Conservation (phyloP, 2,888 invertebrate genomes). For the Agrotis exclamationis region DNA sequence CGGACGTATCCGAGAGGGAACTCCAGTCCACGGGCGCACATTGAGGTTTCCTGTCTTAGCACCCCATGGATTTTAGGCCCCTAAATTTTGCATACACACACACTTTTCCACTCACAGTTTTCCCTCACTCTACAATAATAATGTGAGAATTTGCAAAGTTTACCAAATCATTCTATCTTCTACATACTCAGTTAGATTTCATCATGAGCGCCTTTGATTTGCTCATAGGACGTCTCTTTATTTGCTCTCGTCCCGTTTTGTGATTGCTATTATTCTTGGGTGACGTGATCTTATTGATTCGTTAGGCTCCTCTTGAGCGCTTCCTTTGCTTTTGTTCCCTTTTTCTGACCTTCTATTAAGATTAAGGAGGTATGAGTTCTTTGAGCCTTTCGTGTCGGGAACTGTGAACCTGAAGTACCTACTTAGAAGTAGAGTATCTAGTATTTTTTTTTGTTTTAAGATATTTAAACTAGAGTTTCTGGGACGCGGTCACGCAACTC, state of each 20-base stretch:
- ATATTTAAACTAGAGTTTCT: too few relatives aligned
- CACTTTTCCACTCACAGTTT: too few relatives aligned
- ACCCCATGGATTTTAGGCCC: too few relatives aligned
- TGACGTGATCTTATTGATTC: conserved; percentile 25
- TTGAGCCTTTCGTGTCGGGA: background rate
- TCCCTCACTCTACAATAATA: too few relatives aligned
- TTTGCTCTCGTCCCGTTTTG: conserved; percentile 24
- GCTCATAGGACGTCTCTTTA: conserved; percentile 29
- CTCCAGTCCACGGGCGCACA: too few relatives aligned
- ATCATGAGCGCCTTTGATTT: conserved; percentile 16
- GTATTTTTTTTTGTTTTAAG: too few relatives aligned
- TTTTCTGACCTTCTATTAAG: conserved; percentile 23
- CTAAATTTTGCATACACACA: too few relatives aligned
- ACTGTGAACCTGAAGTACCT: background rate
- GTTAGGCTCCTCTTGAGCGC: conserved; percentile 13
- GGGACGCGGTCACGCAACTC: too few relatives aligned
- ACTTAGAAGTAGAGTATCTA: too few relatives aligned
- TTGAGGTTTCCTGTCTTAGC: too few relatives aligned
- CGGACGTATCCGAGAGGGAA: too few relatives aligned
- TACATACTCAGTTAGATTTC: conserved; percentile 30
- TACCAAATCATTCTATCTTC: conserved; percentile 24
- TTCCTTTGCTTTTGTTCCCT: conserved; percentile 30
- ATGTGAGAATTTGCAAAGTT: too few relatives aligned
- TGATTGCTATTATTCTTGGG: conserved; percentile 41
- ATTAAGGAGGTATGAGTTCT: conserved; percentile 1